A percentile compares a stretch with the other conserved stretches of the same genome.
phyloP scores from a whole-genome alignment of 2,888 invertebrate species.

The Agrilus mali region DNA sequence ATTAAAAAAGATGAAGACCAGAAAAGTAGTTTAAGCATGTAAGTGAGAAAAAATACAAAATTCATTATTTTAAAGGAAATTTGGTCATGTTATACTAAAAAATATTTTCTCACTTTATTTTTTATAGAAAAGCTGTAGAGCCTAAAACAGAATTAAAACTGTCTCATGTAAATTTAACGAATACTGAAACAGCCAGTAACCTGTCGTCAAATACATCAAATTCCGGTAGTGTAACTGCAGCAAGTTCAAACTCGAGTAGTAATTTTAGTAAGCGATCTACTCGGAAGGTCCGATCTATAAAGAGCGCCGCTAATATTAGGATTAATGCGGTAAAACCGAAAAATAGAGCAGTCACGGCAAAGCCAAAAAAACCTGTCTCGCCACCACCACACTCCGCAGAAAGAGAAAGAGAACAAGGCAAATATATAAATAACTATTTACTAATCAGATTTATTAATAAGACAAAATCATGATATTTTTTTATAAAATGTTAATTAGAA shows the following conservation, averaged over 20 bases:
- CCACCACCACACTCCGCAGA: slow-evolving; percentile 37
- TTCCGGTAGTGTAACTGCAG: slow-evolving; percentile 10
- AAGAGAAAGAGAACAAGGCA: slow-evolving; percentile 63
- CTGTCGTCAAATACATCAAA: slow-evolving; percentile 17
- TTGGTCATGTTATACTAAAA: background rate
- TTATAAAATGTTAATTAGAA: background rate
- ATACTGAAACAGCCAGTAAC: slow-evolving; percentile 18
- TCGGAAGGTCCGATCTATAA: slow-evolving; percentile 28
- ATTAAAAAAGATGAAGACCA: background rate
- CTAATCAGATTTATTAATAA: background rate
- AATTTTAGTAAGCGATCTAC: slow-evolving; percentile 10
- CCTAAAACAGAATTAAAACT: slow-evolving; percentile 9
- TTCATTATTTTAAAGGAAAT: background rate
- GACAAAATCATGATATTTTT: background rate
- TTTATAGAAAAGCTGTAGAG: slow-evolving; percentile 2
- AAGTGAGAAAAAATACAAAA: no score
- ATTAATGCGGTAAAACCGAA: slow-evolving; percentile 39
- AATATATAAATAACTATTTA: slow-evolving; percentile 1
- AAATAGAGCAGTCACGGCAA: slow-evolving; percentile 37
- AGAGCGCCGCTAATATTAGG: slow-evolving; percentile 39
- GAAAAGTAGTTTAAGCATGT: slow-evolving; percentile 1
- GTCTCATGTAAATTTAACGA: slow-evolving; percentile 4
- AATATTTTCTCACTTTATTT: background rate
- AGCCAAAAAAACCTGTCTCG: slow-evolving; percentile 28
- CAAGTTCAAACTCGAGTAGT: slow-evolving; percentile 13